A percentile compares a stretch with the other conserved stretches of the same genome.
These are phyloP conservation scores for Gorsachius magnificus DNA, from an alignment of 2,797 vertebrate genomes.

Conservation along the genomic window DNA sequence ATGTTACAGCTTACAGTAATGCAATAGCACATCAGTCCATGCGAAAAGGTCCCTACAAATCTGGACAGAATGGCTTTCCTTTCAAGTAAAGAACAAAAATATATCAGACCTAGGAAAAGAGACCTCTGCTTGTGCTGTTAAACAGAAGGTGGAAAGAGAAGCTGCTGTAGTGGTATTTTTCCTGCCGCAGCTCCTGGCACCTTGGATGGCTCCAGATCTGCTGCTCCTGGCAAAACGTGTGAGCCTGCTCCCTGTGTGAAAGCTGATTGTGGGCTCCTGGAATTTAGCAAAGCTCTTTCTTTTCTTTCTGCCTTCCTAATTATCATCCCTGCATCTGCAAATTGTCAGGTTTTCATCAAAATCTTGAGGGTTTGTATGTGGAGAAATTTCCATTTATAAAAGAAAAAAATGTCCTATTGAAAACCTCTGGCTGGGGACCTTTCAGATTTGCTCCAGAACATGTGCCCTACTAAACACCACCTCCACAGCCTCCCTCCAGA, in stretches of 20 bases:
- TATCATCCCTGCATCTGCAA: neutral
- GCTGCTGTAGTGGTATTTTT: neutral
- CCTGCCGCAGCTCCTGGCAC: neutral
- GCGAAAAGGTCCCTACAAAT: neutral
- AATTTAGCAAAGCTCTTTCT: neutral
- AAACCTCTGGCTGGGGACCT: neutral
- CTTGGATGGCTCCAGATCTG: neutral
- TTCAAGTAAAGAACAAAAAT: neutral
- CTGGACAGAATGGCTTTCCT: neutral
- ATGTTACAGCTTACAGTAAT: neutral
- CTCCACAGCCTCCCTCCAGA: neutral
- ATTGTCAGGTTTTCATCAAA: conserved; percentile 15
- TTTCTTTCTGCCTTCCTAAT: neutral
- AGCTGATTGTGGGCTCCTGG: neutral
- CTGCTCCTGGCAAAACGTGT: neutral
- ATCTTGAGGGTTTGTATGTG: neutral
- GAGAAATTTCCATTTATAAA: neutral
- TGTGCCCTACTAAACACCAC: neutral
- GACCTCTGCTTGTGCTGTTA: neutral
- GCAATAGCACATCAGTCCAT: neutral
- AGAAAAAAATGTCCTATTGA: neutral
- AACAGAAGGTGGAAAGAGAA: neutral
- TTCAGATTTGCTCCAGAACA: neutral
- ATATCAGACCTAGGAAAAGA: neutral
- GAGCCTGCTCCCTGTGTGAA: neutral